Evolutionary conservation across 2,113 vertebrate species (phyloP).

Genomic region (Rhodinocichla rosea): DNA sequence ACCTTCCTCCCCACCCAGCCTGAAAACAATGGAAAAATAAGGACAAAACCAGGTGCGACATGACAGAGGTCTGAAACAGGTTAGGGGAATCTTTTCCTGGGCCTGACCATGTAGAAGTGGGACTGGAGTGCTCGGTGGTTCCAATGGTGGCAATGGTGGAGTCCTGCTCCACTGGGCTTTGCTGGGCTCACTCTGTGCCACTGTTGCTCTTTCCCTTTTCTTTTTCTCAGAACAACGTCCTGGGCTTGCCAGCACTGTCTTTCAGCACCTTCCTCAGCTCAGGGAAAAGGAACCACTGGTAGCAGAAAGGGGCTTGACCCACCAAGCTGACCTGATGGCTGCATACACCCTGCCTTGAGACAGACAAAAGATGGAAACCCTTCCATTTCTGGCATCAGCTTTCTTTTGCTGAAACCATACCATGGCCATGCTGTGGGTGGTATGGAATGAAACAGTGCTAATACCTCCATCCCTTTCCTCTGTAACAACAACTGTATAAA

Average conservation of each 20-base stretch:
- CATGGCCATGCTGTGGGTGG: background rate
- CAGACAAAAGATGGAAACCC: background rate
- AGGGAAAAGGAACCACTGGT: background rate
- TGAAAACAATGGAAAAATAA: background rate
- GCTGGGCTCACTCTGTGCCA: rapidly evolving
- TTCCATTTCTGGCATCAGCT: background rate
- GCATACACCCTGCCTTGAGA: background rate
- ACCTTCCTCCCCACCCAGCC: background rate
- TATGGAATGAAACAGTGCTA: background rate
- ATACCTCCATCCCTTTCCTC: background rate
- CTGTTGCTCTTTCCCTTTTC: background rate
- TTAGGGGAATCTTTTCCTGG: no score
- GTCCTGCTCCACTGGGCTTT: background rate
- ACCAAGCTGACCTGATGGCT: rapidly evolving
- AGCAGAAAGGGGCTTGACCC: rapidly evolving
- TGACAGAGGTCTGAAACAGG: background rate
- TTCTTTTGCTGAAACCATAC: background rate
- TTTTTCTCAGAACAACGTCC: background rate
- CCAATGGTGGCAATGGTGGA: no score
- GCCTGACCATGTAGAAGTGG: background rate
- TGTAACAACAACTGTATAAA: background rate
- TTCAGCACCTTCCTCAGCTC: background rate
- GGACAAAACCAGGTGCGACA: background rate
- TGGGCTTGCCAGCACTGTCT: background rate
- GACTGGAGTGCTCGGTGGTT: rapidly evolving